Percentiles rank a stretch among this genome's conserved stretches.
These are phyloP conservation scores for Oenanthe melanoleuca DNA, from an alignment of 2,113 vertebrate species.

Conservation along the genomic window DNA sequence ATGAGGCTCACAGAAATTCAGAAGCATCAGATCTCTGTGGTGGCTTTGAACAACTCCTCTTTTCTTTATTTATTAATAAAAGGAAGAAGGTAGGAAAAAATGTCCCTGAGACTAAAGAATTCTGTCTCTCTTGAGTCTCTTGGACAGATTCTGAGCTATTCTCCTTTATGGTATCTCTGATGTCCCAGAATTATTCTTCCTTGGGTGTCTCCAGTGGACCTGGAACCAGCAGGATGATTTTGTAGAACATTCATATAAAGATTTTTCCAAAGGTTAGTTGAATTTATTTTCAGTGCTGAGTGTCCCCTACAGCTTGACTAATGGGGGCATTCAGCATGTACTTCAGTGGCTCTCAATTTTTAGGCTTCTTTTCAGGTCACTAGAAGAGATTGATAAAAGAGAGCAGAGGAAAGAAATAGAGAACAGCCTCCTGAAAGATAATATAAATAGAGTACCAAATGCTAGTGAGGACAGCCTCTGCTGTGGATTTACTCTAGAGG, in stretches of 20 bases:
- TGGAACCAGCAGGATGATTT: conserved; percentile 53
- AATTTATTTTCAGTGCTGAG: not conserved
- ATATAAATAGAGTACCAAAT: not conserved
- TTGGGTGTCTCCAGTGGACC: not conserved
- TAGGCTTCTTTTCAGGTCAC: conserved; percentile 48
- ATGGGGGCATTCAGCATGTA: conserved; percentile 39
- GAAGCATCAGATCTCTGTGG: not conserved
- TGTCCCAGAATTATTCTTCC: conserved; percentile 35
- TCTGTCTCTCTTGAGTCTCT: not conserved
- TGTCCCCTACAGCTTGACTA: conserved; percentile 58
- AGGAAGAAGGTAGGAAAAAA: conserved; percentile 25
- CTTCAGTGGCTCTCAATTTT: conserved; percentile 46
- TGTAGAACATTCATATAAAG: conserved; percentile 50
- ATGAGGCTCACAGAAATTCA: conserved; percentile 21
- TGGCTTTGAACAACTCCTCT: conserved; percentile 26
- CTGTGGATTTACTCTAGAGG: not conserved
- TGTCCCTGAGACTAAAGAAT: conserved; percentile 29
- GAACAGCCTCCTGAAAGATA: conserved; percentile 1
- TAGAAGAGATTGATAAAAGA: conserved; percentile 49
- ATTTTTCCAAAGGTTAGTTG: conserved; percentile 47
- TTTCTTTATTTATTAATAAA: conserved; percentile 55
- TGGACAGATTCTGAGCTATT: not conserved
- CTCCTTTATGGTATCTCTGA: not conserved
- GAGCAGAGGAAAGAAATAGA: conserved; percentile 39
- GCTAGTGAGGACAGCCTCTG: not conserved